These are phyloP conservation scores for Apostichopus californicus DNA, from an alignment of 35 echinoderm and acorn worm genomes.

Conservation along the genomic window DNA sequence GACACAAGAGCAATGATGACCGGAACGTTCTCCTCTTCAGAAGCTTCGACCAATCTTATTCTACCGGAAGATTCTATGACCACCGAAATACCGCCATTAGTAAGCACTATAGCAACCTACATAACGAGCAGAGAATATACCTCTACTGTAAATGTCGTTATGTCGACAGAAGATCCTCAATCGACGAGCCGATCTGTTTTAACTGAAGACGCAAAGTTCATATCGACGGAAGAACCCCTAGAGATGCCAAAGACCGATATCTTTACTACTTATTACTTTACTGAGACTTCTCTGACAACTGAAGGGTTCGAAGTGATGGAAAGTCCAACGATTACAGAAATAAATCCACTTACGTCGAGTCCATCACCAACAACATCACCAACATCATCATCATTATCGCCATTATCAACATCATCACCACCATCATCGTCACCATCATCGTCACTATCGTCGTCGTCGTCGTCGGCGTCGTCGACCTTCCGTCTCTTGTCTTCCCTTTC, in stretches of 20 bases:
- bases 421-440: no score
- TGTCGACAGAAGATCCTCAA: no score
- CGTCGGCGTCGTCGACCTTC: not conserved
- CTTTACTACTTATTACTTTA: not conserved
- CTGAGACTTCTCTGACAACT: no score
- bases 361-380: no score
- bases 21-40: no score
- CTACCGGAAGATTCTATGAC: not conserved
- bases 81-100: not conserved
- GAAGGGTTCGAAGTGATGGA: no score
- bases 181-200: not conserved
- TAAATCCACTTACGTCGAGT: no score
- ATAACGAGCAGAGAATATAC: not conserved
- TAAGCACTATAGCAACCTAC: not conserved
- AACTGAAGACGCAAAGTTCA: not conserved
- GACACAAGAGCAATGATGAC: no score
- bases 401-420: no score
- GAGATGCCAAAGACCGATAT: not conserved
- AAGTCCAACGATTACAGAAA: no score
- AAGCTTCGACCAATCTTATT: not conserved
- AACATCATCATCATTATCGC: no score
- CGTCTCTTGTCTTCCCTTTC: not conserved
- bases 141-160: not conserved
- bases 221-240: not conserved
- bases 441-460: no score